phyloP scores from a whole-genome alignment of 2,797 vertebrate genomes.

The Oreortyx pictus region DNA sequence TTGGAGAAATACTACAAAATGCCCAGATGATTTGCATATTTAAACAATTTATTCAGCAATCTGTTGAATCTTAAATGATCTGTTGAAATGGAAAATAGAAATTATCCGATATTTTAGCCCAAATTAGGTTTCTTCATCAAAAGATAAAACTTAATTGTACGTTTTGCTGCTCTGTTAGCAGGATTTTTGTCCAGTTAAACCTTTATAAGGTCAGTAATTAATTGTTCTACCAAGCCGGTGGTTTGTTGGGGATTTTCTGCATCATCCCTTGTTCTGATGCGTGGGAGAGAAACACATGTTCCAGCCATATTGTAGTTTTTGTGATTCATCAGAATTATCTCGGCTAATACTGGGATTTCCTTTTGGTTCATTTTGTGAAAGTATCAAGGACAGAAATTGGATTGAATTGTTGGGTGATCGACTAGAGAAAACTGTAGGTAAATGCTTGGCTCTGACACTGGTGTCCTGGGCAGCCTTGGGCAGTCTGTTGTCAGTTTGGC shows the following conservation, averaged over 20 bases:
- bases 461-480: background rate
- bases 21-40: conserved; percentile 63
- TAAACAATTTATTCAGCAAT: conserved; percentile 59
- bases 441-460: background rate
- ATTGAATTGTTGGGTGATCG: background rate
- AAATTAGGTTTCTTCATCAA: conserved; percentile 6
- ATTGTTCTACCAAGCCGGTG: conserved; percentile 32
- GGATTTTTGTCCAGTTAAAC: conserved; percentile 22
- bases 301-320: background rate
- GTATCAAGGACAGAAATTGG: background rate
- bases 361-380: background rate
- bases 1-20: conserved; percentile 62
- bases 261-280: background rate
- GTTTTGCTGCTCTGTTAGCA: conserved; percentile 13
- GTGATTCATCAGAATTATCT: conserved; percentile 7
- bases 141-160: conserved; percentile 32
- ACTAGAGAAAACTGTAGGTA: background rate
- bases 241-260: conserved; percentile 2
- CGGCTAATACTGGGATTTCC: background rate
- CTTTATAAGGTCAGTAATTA: conserved; percentile 40
- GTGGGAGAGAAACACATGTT: background rate
- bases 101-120: conserved; percentile 27
- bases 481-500: background rate
- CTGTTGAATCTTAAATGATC: conserved; percentile 52
- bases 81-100: conserved; percentile 58